Percentiles rank a stretch among this genome's conserved stretches.
phyloP scores from a whole-genome alignment of 2,888 invertebrate species.

The Mystacides longicornis region DNA sequence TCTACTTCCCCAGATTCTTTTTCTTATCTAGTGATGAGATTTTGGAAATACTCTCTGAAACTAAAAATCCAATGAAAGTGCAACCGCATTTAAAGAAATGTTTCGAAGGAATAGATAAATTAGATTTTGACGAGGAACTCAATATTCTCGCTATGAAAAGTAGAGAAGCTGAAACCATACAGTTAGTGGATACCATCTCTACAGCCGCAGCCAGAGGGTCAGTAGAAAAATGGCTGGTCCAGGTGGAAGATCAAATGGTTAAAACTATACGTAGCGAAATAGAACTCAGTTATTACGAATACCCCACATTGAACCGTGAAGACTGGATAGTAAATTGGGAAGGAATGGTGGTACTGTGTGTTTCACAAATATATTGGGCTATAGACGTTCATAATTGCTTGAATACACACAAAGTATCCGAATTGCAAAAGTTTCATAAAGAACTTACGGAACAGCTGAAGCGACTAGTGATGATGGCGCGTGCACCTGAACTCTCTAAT shows the following conservation, averaged over 20 bases:
- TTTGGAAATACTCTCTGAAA: constrained; percentile 83
- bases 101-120: constrained; percentile 75
- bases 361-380: constrained; percentile 80
- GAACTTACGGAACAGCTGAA: constrained; percentile 56
- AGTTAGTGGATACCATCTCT: constrained; percentile 53
- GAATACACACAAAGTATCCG: constrained; percentile 47
- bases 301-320: constrained; percentile 49
- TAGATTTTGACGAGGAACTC: constrained; percentile 62
- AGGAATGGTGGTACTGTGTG: constrained; percentile 73
- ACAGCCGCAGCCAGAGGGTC: constrained; percentile 70
- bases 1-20: constrained; percentile 82
- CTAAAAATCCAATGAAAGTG: constrained; percentile 75
- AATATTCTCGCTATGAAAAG: constrained; percentile 74
- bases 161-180: constrained; percentile 65
- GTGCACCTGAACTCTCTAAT: constrained; percentile 61
- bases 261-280: constrained; percentile 63
- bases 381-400: constrained; percentile 66
- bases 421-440: constrained; percentile 50
- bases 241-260: constrained; percentile 78
- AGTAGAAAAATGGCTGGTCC: constrained; percentile 79
- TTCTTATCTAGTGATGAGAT: constrained; percentile 88
- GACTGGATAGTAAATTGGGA: constrained; percentile 74
- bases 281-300: constrained; percentile 57
- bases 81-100: constrained; percentile 84
- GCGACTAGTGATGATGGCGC: constrained; percentile 66